These are phyloP conservation scores for Drosophila watanabei DNA, from an alignment of 1,140 invertebrate species.

Conservation along the genomic window DNA sequence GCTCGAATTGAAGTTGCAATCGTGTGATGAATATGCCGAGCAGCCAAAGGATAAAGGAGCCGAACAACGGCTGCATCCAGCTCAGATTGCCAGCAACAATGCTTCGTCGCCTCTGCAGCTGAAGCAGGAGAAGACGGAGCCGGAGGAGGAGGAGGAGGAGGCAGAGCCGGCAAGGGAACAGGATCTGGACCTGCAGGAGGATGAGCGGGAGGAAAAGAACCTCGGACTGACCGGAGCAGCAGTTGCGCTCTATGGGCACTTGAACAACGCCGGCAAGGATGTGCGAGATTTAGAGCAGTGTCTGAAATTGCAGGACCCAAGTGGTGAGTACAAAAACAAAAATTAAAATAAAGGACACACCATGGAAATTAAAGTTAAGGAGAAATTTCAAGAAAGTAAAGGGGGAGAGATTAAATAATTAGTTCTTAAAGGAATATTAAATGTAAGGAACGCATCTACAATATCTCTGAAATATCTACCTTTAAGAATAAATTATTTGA, in stretches of 20 bases:
- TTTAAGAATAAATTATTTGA: not conserved
- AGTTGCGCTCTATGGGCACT: slow-evolving; percentile 59
- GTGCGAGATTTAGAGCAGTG: slow-evolving; percentile 66
- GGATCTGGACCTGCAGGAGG: slow-evolving; percentile 1
- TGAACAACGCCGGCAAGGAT: slow-evolving; percentile 67
- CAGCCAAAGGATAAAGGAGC: slow-evolving; percentile 56
- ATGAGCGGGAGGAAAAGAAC: slow-evolving; percentile 7
- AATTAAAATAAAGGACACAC: not conserved
- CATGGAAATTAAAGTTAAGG: slow-evolving; percentile 34
- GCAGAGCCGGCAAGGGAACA: not conserved
- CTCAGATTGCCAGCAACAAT: slow-evolving; percentile 59
- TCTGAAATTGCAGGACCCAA: slow-evolving; percentile 64
- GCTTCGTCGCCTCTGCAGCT: slow-evolving; percentile 65
- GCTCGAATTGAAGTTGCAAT: slow-evolving; percentile 65
- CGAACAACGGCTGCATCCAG: slow-evolving; percentile 19
- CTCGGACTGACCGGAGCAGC: slow-evolving; percentile 42
- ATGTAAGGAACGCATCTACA: not conserved
- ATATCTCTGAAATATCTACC: not conserved
- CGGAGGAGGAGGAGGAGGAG: not conserved
- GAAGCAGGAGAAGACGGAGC: slow-evolving; percentile 50
- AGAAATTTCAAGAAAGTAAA: not conserved
- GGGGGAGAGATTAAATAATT: not conserved
- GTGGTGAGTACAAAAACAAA: slow-evolving; percentile 49
- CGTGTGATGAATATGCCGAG: slow-evolving; percentile 66
- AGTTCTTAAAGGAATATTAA: not conserved